These are phyloP conservation scores for Pomatostomus ruficeps DNA, from an alignment of 2,113 vertebrate species.

Conservation along the genomic window DNA sequence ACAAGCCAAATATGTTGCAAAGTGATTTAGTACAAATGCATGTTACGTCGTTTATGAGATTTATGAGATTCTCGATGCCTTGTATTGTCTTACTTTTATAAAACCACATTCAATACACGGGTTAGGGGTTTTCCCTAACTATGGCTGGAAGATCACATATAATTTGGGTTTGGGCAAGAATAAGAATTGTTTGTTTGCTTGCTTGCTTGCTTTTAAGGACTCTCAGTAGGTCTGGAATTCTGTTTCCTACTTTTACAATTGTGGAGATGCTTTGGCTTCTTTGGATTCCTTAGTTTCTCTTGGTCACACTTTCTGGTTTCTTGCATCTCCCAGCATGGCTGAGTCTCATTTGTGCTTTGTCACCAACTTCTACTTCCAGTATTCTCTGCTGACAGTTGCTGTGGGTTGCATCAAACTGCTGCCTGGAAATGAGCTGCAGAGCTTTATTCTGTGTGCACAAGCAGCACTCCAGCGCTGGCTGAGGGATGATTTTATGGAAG, in stretches of 20 bases:
- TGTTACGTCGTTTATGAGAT: not conserved
- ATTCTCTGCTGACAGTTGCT: not conserved
- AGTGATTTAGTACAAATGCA: not conserved
- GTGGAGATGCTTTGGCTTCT: not conserved
- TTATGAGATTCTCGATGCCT: not conserved
- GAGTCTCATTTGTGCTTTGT: not conserved
- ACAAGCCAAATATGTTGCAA: not conserved
- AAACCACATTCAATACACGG: not conserved
- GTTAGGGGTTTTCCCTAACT: not conserved
- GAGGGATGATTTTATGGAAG: not conserved
- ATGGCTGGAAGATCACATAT: not conserved
- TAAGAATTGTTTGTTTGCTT: not conserved
- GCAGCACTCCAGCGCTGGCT: not conserved
- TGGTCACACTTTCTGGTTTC: not conserved
- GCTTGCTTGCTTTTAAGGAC: not conserved
- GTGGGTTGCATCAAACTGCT: not conserved
- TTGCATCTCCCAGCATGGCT: not conserved
- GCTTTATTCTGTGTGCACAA: not conserved
- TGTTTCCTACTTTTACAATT: not conserved
- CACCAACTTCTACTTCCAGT: not conserved
- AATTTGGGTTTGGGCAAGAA: not conserved
- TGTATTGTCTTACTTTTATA: not conserved
- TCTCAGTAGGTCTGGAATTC: not conserved
- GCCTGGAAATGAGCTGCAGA: not conserved
- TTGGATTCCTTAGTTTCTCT: not conserved